Conservation (phyloP, 2,888 invertebrate species). For the Cacoxenus indagator region DNA sequence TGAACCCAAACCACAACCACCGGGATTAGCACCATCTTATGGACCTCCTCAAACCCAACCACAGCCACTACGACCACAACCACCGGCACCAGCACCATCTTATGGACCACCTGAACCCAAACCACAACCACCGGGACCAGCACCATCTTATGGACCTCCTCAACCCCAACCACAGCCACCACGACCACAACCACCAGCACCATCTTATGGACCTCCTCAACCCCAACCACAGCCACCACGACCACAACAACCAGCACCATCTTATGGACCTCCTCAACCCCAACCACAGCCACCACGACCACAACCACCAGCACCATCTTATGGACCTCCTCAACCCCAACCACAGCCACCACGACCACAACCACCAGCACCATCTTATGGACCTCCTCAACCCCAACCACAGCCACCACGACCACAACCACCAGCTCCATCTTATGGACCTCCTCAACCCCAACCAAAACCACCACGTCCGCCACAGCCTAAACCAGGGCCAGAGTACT, state of each 20-base stretch:
- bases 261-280: slow-evolving; percentile 33
- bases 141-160: slow-evolving; percentile 39
- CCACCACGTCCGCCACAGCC: slow-evolving; percentile 20
- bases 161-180: slow-evolving; percentile 26
- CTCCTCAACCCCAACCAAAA: slow-evolving; percentile 27
- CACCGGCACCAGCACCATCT: slow-evolving; percentile 24
- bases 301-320: slow-evolving; percentile 34
- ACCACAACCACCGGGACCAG: background rate
- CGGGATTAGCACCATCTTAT: slow-evolving; percentile 25
- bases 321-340: slow-evolving; percentile 31
- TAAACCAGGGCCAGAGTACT: slow-evolving; percentile 15
- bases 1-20: slow-evolving; percentile 40
- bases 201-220: slow-evolving; percentile 22
- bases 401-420: slow-evolving; percentile 28
- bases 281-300: slow-evolving; percentile 28
- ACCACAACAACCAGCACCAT: slow-evolving; percentile 34
- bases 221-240: slow-evolving; percentile 17
- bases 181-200: slow-evolving; percentile 22
- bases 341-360: slow-evolving; percentile 47
- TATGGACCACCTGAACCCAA: slow-evolving; percentile 26
- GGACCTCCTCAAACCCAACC: slow-evolving; percentile 46
- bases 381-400: slow-evolving; percentile 41
- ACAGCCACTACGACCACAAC: slow-evolving; percentile 35
- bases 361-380: slow-evolving; percentile 47
- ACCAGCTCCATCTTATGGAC: slow-evolving; percentile 15